Base-by-base conservation (phyloP, 30 jellyfish, hydroid and myxozoan species). In the Pelagia noctiluca region DNA sequence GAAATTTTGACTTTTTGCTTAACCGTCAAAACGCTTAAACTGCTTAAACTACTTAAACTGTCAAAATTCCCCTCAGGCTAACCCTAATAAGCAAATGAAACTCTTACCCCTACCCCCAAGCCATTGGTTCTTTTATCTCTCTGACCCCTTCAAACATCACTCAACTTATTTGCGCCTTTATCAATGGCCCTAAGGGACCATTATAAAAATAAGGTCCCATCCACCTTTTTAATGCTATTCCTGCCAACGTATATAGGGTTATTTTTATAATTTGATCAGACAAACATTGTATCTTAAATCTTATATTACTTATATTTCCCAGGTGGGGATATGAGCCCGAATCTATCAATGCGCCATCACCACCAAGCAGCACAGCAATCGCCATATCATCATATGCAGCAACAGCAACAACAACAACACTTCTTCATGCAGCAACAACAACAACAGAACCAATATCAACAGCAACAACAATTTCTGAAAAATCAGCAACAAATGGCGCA, bases 321-420 rank as follows among this genome's bases (percentile, higher is more conserved):
- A 52, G 68, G 26, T 8, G 68, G 68, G 16, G 68, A 19, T 52
- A 62, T 0, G 66, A 82, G 62, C 63, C 34, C 63, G 52, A 48
- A 32, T 57, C 65, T 19, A 67, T 54, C 18, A 46, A 50, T 35
- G 85, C 48, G 71, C 47, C 74, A 73, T 35, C 81, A 42, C 19
- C 54, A 67, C 29, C 88, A 72, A 33, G 88, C 75, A 32, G 81
- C 31, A 35, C 89, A 86, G 16, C 83, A 75, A 24, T 79, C 46
- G 16, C 84, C 68, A 28, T 83, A 76, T 12, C 82, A 60, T 16
- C 38, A 33, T 7, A 70, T 38, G 63, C 87, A 65, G 30, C 91
- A 65, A 33, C 78, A 33, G 11, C 87, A 77, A 26, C 91, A 76
- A 64, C 83, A 61, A 0, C 90, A 76, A 62, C 91, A 75, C 35